phyloP scores from a whole-genome alignment of 2,797 vertebrate species.

The Leucoraja ocellata region DNA sequence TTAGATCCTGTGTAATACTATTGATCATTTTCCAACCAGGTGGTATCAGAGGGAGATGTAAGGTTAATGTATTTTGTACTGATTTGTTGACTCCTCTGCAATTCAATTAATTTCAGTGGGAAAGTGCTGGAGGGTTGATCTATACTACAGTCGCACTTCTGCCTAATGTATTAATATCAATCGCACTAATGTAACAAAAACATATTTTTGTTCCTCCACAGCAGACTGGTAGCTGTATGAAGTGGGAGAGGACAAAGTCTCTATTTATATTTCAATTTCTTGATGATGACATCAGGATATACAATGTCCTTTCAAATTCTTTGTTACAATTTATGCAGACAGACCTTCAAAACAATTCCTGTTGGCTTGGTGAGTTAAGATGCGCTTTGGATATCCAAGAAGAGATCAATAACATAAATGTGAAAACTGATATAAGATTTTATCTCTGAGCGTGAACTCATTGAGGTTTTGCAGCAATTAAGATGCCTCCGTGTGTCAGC shows the following conservation, averaged over 20 bases:
- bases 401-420: conserved; percentile 45
- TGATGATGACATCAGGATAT: neutral
- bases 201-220: conserved; percentile 9
- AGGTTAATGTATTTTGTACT: conserved; percentile 36
- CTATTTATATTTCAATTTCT: conserved; percentile 15
- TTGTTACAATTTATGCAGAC: conserved; percentile 38
- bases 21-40: conserved; percentile 5
- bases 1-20: conserved; percentile 17
- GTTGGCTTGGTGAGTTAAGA: conserved; percentile 38
- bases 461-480: conserved; percentile 47
- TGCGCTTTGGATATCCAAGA: conserved; percentile 42
- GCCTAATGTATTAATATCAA: conserved; percentile 3
- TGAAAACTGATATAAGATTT: conserved; percentile 45
- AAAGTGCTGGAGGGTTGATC: conserved; percentile 27
- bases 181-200: neutral
- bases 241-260: neutral
- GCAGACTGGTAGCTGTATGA: neutral
- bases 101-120: conserved; percentile 36
- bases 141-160: neutral
- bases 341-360: conserved; percentile 38
- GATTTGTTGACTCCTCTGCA: conserved; percentile 32
- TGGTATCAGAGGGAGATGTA: conserved; percentile 19
- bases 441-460: conserved; percentile 44
- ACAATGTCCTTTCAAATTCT: conserved; percentile 37
- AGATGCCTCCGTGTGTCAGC: conserved; percentile 43